These are phyloP conservation scores for Zaprionus capensis DNA, from an alignment of 1,140 invertebrate genomes.

Conservation along the genomic window DNA sequence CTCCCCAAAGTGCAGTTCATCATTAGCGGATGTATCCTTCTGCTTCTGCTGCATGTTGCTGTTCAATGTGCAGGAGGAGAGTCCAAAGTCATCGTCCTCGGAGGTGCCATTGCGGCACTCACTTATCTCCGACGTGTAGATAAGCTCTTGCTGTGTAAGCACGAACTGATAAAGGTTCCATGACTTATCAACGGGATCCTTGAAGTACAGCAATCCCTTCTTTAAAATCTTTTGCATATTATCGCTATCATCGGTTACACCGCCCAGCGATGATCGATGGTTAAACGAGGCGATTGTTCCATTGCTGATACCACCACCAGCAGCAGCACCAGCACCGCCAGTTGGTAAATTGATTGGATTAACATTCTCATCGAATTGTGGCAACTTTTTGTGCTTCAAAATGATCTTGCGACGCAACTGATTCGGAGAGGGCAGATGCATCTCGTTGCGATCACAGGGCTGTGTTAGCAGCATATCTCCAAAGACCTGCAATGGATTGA, in stretches of 20 bases:
- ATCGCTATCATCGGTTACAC: constrained; percentile 86
- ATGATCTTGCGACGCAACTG: constrained; percentile 91
- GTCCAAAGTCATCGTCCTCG: constrained; percentile 85
- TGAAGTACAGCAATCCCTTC: constrained; percentile 95
- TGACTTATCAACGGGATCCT: constrained; percentile 94
- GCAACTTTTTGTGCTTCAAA: constrained; percentile 97
- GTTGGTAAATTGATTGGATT: constrained; percentile 27
- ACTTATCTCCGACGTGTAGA: constrained; percentile 88
- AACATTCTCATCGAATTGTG: constrained; percentile 89
- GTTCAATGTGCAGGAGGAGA: constrained; percentile 54
- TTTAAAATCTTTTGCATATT: constrained; percentile 95
- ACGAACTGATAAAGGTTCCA: constrained; percentile 98
- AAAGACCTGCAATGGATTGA: constrained; percentile 87
- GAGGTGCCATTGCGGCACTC: constrained; percentile 86
- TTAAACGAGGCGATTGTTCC: constrained; percentile 47
- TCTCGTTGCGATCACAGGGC: constrained; percentile 93
- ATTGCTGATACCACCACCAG: constrained; percentile 29
- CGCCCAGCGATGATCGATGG: constrained; percentile 63
- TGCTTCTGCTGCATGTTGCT: constrained; percentile 74
- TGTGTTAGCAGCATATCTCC: constrained; percentile 93
- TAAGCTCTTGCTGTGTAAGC: constrained; percentile 94
- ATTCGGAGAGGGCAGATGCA: constrained; percentile 93
- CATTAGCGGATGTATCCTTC: constrained; percentile 85
- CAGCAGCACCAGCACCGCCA: constrained; percentile 11
- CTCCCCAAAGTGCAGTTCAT: constrained; percentile 97